A percentile compares a stretch with the other conserved stretches of the same genome.
Conservation (phyloP, 2,888 invertebrate species). For the Linnaemya tessellans region DNA sequence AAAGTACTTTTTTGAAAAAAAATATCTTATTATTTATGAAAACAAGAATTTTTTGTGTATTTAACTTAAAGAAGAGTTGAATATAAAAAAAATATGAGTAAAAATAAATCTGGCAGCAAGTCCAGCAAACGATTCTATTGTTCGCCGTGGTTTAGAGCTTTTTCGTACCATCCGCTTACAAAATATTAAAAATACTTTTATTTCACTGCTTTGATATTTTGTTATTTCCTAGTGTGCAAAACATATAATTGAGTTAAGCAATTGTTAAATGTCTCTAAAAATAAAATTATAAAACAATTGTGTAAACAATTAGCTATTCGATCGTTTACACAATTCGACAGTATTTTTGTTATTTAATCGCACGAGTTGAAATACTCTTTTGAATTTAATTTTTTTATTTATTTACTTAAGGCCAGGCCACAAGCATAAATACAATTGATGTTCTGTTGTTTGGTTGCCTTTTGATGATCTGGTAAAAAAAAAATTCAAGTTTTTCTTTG, state of each 20-base stretch:
- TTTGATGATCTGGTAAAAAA: slow-evolving; percentile 19
- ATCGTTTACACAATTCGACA: not conserved
- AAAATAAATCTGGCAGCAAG: too few species aligned
- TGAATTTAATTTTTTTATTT: slow-evolving; percentile 2
- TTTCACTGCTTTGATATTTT: not conserved
- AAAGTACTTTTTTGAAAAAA: too few species aligned
- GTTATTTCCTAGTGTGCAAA: not conserved
- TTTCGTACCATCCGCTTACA: too few species aligned
- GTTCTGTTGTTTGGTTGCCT: slow-evolving; percentile 22
- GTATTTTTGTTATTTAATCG: not conserved
- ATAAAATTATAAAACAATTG: not conserved
- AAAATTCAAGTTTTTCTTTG: not conserved
- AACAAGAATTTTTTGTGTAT: too few species aligned
- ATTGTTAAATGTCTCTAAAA: not conserved
- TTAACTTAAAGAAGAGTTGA: too few species aligned
- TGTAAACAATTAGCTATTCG: slow-evolving; percentile 12
- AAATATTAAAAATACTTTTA: not conserved
- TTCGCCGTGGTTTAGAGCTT: too few species aligned
- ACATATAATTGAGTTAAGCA: not conserved
- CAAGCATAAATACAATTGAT: slow-evolving; percentile 38
- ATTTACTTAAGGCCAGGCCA: slow-evolving; percentile 35
- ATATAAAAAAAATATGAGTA: too few species aligned
- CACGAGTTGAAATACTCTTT: not conserved
- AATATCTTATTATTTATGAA: too few species aligned
- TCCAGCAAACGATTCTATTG: too few species aligned